A percentile compares a stretch with the other conserved stretches of the same genome.
Evolutionary conservation across 2,113 vertebrate species (phyloP).

Genomic region (Leucopsar rothschildi): DNA sequence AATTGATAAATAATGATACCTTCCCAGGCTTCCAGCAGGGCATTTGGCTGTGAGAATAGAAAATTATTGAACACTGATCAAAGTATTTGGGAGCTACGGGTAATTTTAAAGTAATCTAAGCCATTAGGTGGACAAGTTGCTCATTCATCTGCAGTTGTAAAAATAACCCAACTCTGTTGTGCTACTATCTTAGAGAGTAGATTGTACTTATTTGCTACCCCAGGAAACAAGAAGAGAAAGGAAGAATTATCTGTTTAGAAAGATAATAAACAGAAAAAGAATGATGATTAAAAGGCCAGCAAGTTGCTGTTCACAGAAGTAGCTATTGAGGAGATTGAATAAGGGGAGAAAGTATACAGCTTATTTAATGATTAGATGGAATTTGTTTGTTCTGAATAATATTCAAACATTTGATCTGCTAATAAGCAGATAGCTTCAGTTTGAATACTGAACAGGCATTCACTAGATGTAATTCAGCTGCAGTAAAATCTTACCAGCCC

Average conservation of each 20-base stretch:
- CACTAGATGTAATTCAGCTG: neutral
- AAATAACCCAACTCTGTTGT: neutral
- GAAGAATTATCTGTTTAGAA: neutral
- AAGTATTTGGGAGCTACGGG: neutral
- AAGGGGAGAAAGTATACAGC: neutral
- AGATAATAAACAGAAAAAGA: neutral
- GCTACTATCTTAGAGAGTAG: neutral
- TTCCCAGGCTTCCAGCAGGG: neutral
- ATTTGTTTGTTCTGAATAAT: neutral
- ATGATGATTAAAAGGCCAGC: neutral
- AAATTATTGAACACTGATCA: neutral
- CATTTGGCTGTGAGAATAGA: neutral
- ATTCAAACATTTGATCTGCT: constrained; percentile 4
- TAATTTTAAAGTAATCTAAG: neutral
- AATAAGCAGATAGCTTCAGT: neutral
- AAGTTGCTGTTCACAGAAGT: neutral
- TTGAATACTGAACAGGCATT: neutral
- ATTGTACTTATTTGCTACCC: neutral
- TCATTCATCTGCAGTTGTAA: neutral
- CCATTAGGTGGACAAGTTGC: neutral
- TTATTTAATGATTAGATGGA: neutral
- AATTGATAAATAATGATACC: neutral
- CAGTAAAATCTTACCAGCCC: neutral
- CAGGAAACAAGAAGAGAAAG: neutral
- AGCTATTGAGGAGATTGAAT: neutral